These are phyloP conservation scores for Melanocharis versteri DNA, from an alignment of 2,113 vertebrate genomes.

Conservation along the genomic window DNA sequence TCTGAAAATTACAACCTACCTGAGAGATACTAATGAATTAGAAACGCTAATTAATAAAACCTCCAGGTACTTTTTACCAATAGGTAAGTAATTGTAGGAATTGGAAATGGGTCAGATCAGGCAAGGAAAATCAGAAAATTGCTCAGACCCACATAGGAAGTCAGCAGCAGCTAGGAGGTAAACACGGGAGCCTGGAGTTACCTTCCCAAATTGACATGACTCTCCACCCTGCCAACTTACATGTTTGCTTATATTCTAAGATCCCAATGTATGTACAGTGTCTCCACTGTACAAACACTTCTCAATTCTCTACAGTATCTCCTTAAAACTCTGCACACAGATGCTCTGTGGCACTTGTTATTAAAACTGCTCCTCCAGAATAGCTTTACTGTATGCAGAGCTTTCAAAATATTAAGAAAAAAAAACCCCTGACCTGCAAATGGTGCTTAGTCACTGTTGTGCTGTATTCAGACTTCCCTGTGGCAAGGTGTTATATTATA, in stretches of 20 bases:
- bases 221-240: neutral
- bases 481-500: neutral
- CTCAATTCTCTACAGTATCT: neutral
- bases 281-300: neutral
- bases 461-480: neutral
- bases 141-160: neutral
- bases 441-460: constrained; percentile 36
- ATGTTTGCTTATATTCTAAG: neutral
- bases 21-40: neutral
- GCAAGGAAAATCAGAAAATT: neutral
- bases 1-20: neutral
- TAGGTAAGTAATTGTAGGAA: neutral
- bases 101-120: neutral
- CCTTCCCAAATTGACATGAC: neutral
- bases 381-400: neutral
- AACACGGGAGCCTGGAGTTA: neutral
- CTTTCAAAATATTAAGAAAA: neutral
- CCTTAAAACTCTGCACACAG: neutral
- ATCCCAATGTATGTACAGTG: neutral
- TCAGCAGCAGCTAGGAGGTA: neutral
- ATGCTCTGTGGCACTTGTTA: neutral
- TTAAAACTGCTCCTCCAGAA: neutral
- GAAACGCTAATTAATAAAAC: neutral
- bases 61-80: neutral
- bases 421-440: neutral